Percentiles rank a stretch among this genome's conserved stretches.
phyloP scores from a whole-genome alignment of 2,113 vertebrate species.

The Nanger granti region DNA sequence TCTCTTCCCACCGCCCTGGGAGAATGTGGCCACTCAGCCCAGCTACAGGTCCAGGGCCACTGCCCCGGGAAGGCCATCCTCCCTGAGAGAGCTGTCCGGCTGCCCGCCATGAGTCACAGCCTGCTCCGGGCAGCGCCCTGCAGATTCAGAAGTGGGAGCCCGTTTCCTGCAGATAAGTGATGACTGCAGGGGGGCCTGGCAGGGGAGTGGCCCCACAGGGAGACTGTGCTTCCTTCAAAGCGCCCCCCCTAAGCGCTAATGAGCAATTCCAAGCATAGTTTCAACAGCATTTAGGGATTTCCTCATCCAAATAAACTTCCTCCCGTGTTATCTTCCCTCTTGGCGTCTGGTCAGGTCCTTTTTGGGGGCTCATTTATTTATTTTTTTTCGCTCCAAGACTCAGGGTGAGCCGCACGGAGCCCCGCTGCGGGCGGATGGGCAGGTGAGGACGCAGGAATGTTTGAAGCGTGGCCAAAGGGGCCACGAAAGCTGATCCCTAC shows the following conservation, averaged over 20 bases:
- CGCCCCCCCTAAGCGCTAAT: conserved; percentile 70
- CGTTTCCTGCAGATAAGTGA: conserved; percentile 90
- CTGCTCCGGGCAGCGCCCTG: conserved; percentile 71
- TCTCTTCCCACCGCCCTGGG: conserved; percentile 75
- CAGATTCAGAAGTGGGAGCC: conserved; percentile 78
- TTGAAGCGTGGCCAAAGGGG: not conserved
- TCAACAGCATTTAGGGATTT: conserved; percentile 83
- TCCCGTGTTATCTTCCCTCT: conserved; percentile 74
- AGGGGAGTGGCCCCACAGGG: conserved; percentile 65
- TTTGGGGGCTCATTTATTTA: conserved; percentile 16
- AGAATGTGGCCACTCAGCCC: conserved; percentile 47
- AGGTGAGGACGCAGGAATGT: not conserved
- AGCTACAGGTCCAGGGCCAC: not conserved
- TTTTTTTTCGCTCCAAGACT: conserved; percentile 49
- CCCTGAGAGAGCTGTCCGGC: conserved; percentile 45
- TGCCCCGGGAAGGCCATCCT: not conserved
- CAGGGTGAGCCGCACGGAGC: conserved; percentile 22
- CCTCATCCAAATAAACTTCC: conserved; percentile 84
- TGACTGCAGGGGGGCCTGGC: conserved; percentile 76
- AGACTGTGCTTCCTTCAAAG: conserved; percentile 77
- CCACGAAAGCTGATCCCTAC: accelerated
- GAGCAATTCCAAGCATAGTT: conserved; percentile 84
- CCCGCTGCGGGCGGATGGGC: not conserved
- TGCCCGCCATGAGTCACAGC: conserved; percentile 80
- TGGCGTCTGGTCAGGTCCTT: conserved; percentile 66